Evolutionary conservation across 2,113 vertebrate species (phyloP), one percentile per base, ranked within the genome.

Genomic region (Rhea americana): DNA sequence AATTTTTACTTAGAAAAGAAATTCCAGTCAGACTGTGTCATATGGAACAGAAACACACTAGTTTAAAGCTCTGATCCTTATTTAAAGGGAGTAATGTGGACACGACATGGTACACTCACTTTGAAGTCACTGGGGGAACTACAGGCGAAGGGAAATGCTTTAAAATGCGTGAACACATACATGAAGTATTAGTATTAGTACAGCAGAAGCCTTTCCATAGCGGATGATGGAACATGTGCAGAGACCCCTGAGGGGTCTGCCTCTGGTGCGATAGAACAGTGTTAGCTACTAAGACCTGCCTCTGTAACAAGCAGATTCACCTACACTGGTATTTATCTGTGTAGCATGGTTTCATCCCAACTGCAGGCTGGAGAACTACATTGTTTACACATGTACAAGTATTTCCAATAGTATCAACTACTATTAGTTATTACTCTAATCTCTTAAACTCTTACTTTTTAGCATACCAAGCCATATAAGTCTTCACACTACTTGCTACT

Each of bases 1-100:
- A 89, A 48, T 90, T 70, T 91, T 93, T 73, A 48, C 66, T 76
- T 75, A 73, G 70, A 84, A 85, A 73, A 61, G 20, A 75, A 87
- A 72, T 94, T 86, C 55, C 81, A 84, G 20, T 67, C 47, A 73
- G 47, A 53, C 18, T 84, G 11, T n/a, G 16, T 75, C 43, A 74
- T 59, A 80, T 66, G 62, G 85, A 87, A 50, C 45, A 92, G 45
- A 77, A 93, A 45, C 17, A 51, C 17, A 67, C 7, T 55, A 48
- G 17, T 62, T 82, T 66, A 85, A 88, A 91, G 47, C 43, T 63
- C 24, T 47, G 82, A 59, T 71, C 55, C 19, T 83, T 82, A 30
- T 72, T 81, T 45, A 41, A 71, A 67, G 25, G 51, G 13, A 39
- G 30, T 39, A 84, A 26, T 7, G 3, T 58, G 21, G 37, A 30